These are phyloP conservation scores for Tanytarsus gracilentus DNA, from an alignment of 2,888 invertebrate species.

Conservation along the genomic window DNA sequence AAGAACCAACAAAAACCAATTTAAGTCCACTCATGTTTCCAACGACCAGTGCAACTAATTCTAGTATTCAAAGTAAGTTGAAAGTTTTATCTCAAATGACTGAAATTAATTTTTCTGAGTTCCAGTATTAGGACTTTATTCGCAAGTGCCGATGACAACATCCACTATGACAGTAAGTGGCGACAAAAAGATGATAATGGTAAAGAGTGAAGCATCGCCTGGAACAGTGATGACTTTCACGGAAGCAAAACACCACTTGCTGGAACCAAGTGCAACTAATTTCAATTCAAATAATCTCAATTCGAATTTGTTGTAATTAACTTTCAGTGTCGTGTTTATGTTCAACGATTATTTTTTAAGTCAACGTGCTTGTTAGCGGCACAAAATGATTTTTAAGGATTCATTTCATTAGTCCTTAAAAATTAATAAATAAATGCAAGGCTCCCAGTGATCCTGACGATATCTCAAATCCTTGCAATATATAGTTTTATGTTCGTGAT, in stretches of 20 bases:
- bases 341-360: not conserved
- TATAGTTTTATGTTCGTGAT: too few species aligned
- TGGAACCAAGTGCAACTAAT: not conserved
- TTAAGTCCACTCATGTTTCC: constrained; percentile 18
- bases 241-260: not conserved
- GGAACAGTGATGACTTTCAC: not conserved
- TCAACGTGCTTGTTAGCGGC: too few species aligned
- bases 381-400: too few species aligned
- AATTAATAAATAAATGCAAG: too few species aligned
- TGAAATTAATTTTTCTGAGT: not conserved
- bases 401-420: too few species aligned
- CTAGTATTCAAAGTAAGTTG: constrained; percentile 12
- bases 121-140: constrained; percentile 16
- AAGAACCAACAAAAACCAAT: constrained; percentile 3
- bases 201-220: constrained; percentile 6
- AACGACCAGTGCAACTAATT: not conserved
- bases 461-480: too few species aligned
- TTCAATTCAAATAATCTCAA: constrained; percentile 18
- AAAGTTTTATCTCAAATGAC: not conserved
- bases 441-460: too few species aligned
- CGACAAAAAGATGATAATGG: constrained; percentile 8
- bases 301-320: not conserved
- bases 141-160: constrained; percentile 18
- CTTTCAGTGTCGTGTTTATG: not conserved
- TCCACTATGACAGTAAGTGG: too few species aligned